phyloP scores from a whole-genome alignment of 2,113 vertebrate species.

The Neolamprologus hecqui region DNA sequence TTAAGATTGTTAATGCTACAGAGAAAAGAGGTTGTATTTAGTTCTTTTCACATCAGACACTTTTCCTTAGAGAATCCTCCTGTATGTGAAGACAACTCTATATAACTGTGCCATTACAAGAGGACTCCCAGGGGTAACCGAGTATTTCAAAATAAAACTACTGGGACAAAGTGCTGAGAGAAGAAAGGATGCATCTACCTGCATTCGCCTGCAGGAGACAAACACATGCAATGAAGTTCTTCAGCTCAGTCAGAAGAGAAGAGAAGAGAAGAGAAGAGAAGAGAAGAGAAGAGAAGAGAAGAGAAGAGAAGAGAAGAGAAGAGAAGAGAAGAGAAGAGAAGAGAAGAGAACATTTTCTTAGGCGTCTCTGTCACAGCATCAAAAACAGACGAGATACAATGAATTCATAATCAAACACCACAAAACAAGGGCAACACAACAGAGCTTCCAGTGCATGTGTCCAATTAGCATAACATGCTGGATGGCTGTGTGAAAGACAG shows the following conservation, averaged over 20 bases:
- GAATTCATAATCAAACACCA: slow-evolving; percentile 25
- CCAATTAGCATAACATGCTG: slow-evolving; percentile 47
- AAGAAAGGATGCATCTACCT: neutral
- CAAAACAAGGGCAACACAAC: slow-evolving; percentile 7
- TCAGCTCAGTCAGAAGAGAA: neutral
- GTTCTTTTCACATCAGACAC: neutral
- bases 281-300: neutral
- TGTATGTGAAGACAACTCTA: neutral
- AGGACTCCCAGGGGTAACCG: neutral
- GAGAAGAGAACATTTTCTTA: neutral
- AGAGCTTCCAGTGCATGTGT: slow-evolving; percentile 22
- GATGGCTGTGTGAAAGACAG: slow-evolving; percentile 21
- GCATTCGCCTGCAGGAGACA: neutral
- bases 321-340: neutral
- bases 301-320: neutral
- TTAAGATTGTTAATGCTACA: neutral
- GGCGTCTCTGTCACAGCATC: neutral
- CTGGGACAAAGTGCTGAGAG: neutral
- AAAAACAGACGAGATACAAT: neutral
- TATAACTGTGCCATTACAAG: neutral
- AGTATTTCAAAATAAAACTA: neutral
- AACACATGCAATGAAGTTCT: neutral
- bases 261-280: neutral
- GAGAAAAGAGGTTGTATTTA: neutral
- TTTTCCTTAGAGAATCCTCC: neutral